Evolutionary conservation across 2,113 vertebrate genomes (phyloP), one percentile per base, ranked within the genome.

Genomic region (Speoplatyrhinus poulsoni): DNA sequence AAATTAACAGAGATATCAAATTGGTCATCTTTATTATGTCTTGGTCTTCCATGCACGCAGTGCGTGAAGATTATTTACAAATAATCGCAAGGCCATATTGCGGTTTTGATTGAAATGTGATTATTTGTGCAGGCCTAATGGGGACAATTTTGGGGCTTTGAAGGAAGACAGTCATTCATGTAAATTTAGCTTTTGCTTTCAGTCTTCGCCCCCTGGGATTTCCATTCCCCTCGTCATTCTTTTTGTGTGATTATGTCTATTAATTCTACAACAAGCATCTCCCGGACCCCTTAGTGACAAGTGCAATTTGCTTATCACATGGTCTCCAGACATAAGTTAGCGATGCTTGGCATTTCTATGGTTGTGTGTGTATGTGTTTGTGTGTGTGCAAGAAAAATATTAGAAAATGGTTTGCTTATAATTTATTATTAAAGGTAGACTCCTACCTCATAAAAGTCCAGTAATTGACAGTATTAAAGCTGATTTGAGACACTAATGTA

Each of bases 241-340:
- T 68, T 82, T 72, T 83, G 87, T 88, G 80, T 87, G 71, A 76
- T 83, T 67, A 52, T 73, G 72, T 86, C 80, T 82, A 62, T 79
- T 68, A 85, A 82, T 84, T 81, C 84, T 53, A 46, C 75, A 69
- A 74, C 81, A 85, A 87, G 85, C 71, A 82, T 75, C 75, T 80
- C 66, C 76, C 84, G 70, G 76, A 86, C 77, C 81, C 73, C 60
- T 85, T 67, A 79, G 78, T 87, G 85, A 85, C 82, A 88, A 69
- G 64, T 72, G 80, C 72, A 86, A 86, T 88, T 88, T 88, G 79
- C 75, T 83, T 88, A 83, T 88, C 77, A 89, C 77, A 83, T 85
- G 76, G 72, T 80, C 67, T 87, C 80, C 81, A 85, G 80, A 83
- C 78, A 69, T 56, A 72, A 70, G 72, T 81, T 81, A 83, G 77